phyloP scores from a whole-genome alignment of 1,140 invertebrate genomes.

The Stegodyphus mimosarum region DNA sequence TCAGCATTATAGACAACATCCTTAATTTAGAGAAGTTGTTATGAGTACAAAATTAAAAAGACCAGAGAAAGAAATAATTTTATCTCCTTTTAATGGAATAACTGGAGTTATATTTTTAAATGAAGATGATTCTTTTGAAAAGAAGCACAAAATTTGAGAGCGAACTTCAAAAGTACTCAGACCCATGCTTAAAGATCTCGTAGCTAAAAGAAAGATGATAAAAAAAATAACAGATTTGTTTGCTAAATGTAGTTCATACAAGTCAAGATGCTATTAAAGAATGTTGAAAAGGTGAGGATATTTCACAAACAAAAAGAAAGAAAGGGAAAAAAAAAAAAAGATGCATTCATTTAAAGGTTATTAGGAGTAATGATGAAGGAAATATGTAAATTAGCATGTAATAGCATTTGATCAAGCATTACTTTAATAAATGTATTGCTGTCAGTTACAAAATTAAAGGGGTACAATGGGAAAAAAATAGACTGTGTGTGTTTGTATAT shows the following conservation, averaged over 20 bases:
- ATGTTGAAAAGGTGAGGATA: not conserved
- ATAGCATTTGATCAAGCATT: not conserved
- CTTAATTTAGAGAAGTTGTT: no score
- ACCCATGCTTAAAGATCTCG: not conserved
- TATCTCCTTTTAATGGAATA: not conserved
- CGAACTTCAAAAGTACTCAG: not conserved
- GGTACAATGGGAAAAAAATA: no score
- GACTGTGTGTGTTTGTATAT: no score
- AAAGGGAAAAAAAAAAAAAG: no score
- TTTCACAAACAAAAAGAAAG: not conserved
- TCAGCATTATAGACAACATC: no score
- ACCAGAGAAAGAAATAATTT: not conserved
- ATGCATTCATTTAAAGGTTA: not conserved
- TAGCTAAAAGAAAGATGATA: not conserved
- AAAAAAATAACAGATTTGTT: no score
- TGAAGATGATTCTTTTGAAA: not conserved
- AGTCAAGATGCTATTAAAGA: not conserved
- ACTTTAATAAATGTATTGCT: not conserved
- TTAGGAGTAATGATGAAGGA: not conserved
- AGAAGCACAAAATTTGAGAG: not conserved
- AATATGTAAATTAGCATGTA: not conserved
- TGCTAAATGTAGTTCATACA: not conserved
- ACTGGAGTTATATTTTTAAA: not conserved
- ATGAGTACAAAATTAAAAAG: not conserved
- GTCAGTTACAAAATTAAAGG: no score